A percentile compares a stretch with the other conserved stretches of the same genome.
phyloP scores from a whole-genome alignment of 2,888 invertebrate genomes.

The Pinctada fucata region DNA sequence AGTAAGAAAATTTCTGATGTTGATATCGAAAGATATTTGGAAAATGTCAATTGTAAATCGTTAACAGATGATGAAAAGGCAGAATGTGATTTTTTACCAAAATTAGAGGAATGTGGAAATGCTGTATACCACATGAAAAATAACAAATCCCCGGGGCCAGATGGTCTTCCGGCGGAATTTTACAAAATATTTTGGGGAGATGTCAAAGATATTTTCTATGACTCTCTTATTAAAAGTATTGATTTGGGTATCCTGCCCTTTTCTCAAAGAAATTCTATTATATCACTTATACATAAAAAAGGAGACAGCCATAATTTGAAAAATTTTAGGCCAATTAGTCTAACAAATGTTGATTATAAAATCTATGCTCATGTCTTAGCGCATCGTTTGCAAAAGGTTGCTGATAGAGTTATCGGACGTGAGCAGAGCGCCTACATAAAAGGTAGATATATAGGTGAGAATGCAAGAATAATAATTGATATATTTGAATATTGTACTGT shows the following conservation, averaged over 20 bases:
- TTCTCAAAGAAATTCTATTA: conserved; percentile 3
- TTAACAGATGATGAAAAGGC: too few relatives aligned
- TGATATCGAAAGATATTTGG: too few relatives aligned
- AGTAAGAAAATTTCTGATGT: too few relatives aligned
- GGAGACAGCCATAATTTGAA: neutral
- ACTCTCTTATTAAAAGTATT: neutral
- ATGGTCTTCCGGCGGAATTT: neutral
- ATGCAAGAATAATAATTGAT: conserved; percentile 9
- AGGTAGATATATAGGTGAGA: neutral
- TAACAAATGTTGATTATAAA: too few relatives aligned
- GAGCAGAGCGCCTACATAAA: neutral
- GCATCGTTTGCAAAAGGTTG: neutral
- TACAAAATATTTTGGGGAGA: neutral
- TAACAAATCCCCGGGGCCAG: neutral
- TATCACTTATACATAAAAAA: neutral
- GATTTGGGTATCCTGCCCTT: neutral
- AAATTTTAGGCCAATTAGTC: neutral
- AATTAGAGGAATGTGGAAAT: too few relatives aligned
- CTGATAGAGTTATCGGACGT: neutral
- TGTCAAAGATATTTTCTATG: neutral
- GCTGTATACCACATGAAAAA: too few relatives aligned
- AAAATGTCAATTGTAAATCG: too few relatives aligned
- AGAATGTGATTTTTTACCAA: too few relatives aligned
- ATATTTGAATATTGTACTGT: conserved; percentile 5
- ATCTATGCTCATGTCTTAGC: neutral